Percentiles rank a stretch among this genome's conserved stretches.
phyloP scores from a whole-genome alignment of 2,797 vertebrate species.

The Gymnodraco acuticeps region DNA sequence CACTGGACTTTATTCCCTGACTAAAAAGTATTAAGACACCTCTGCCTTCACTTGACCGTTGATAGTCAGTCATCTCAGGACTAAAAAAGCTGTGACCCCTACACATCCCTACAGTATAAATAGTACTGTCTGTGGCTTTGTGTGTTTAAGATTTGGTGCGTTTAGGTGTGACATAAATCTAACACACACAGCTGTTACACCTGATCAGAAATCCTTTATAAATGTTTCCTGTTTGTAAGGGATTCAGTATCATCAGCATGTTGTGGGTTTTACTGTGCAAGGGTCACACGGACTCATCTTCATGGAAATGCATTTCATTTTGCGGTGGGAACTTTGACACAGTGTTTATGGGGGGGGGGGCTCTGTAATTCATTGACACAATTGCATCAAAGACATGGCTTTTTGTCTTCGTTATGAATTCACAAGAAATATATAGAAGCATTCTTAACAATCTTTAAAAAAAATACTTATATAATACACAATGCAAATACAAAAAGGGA shows the following conservation, averaged over 20 bases:
- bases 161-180: neutral
- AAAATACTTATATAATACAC: no score
- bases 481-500: no score
- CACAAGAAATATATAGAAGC: neutral
- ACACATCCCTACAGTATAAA: no score
- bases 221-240: neutral
- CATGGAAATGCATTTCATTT: neutral
- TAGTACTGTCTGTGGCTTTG: neutral
- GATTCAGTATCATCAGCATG: neutral
- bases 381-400: neutral
- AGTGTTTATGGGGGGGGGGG: neutral
- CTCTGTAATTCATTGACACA: constrained; percentile 26
- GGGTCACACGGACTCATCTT: neutral
- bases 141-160: neutral
- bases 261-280: neutral
- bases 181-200: neutral
- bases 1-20: no score
- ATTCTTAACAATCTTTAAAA: neutral
- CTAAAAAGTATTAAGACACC: no score
- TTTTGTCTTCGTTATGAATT: neutral
- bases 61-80: no score
- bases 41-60: no score
- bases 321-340: constrained; percentile 22
- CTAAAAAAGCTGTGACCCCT: no score
- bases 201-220: neutral